Evolutionary conservation across 2,113 vertebrate species (phyloP), one percentile per base, ranked within the genome.

Genomic region (Merops nubicus): DNA sequence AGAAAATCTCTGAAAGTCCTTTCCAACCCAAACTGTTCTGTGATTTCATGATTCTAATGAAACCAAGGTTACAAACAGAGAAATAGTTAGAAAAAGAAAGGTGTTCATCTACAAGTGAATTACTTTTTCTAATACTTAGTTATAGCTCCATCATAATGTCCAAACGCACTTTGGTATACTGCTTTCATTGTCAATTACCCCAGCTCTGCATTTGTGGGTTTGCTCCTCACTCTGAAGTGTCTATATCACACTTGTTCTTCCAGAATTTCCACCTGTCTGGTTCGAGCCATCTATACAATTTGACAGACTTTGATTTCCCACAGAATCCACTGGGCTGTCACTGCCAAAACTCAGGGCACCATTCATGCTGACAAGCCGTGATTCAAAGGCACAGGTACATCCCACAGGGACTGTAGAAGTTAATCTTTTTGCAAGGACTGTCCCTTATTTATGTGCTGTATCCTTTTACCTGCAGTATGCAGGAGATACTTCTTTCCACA

Each of bases 361-460:
- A 36, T 33, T 79, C 0, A 0, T 25, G 28, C 31, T 65, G 51
- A 51, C 21, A 34, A 88, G 8, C 15, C 34, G 22, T 15, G 5
- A 18, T 28, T 57, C 50, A 63, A 47, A 83, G 33, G 17, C n/a
- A 21, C 26, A 26, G 34, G 10, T 88, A 40, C 25, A 42, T 19
- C n/a, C 38, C 36, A 36, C 6, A 25, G 26, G 62, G 18, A 29
- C 36, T 64, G 36, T 15, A 62, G 56, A 54, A 77, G 1, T 92
- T 54, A n/a, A 73, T 1, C 16, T 68, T 57, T 26, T 15, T 47
- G 3, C 22, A 73, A 15, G 28, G 34, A 11, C 62, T 21, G 25
- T 85, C 28, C 48, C 4, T 51, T 54, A 26, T n/a, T 63, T 54
- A 53, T 13, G 15, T 54, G 26, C 3, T 76, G 5, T 22, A 90